A percentile compares a stretch with the other conserved stretches of the same genome.
Evolutionary conservation across 2,888 invertebrate species (phyloP).

Genomic region (Hecatera dysodea): DNA sequence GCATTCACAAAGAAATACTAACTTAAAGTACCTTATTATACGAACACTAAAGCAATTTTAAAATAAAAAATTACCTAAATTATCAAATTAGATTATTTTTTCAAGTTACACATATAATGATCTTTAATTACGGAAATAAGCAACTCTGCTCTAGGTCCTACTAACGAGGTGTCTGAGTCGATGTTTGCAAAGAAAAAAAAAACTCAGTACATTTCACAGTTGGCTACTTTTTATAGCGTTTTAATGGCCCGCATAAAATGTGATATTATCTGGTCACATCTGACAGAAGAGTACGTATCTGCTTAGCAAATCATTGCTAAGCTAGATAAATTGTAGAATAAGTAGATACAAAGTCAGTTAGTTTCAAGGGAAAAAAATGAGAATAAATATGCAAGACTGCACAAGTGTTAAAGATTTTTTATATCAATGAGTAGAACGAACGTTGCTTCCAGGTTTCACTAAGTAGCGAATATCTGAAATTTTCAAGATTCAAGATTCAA

Average conservation of each 20-base stretch:
- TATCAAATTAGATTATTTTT: background rate
- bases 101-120: background rate
- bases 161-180: background rate
- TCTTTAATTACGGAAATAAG: constrained; percentile 3
- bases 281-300: constrained; percentile 39
- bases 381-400: background rate
- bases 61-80: background rate
- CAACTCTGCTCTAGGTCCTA: background rate
- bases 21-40: no score
- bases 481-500: no score
- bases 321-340: constrained; percentile 27
- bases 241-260: constrained; percentile 50
- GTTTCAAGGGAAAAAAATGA: background rate
- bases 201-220: constrained; percentile 33
- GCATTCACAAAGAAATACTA: no score
- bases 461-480: no score
- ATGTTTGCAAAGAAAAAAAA: constrained; percentile 11
- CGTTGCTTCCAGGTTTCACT: no score
- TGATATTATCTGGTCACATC: constrained; percentile 34
- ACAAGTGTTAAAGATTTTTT: background rate
- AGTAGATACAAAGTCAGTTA: background rate
- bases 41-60: no score
- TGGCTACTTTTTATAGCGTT: constrained; percentile 41
- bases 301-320: constrained; percentile 21
- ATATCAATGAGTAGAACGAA: background rate